Evolutionary conservation across 2,797 vertebrate genomes (phyloP).

Genomic region (Parauchenoglanis ngamensis): DNA sequence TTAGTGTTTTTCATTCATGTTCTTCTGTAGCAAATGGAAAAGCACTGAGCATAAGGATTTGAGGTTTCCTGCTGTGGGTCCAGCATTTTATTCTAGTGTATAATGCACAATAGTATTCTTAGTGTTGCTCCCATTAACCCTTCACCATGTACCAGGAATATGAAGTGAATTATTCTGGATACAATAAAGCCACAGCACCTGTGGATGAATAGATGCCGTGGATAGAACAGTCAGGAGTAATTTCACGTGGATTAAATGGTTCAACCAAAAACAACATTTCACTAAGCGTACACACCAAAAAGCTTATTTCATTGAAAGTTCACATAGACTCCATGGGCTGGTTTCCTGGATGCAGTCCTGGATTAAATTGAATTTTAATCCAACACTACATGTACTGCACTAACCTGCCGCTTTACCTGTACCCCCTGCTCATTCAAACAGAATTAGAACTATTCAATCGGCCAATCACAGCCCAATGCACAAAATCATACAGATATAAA

Average conservation of each 20-base stretch:
- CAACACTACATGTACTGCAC: neutral
- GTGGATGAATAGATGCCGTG: neutral
- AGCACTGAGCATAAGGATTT: neutral
- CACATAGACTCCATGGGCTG: too few species aligned
- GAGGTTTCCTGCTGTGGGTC: neutral
- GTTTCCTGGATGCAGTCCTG: too few species aligned
- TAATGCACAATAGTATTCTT: neutral
- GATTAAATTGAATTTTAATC: neutral
- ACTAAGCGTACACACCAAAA: neutral
- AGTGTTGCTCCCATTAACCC: neutral
- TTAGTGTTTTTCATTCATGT: neutral
- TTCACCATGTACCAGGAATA: neutral
- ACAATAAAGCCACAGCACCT: neutral
- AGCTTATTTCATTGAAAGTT: neutral
- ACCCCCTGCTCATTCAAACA: too few species aligned
- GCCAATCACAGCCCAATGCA: neutral
- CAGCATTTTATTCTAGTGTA: constrained; percentile 2
- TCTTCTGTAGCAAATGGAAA: neutral
- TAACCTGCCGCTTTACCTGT: neutral
- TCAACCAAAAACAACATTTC: neutral
- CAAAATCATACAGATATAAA: neutral
- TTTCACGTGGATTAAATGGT: neutral
- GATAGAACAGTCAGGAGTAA: neutral
- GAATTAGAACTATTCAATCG: neutral
- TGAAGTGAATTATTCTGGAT: neutral